These are phyloP conservation scores for Acromyrmex echinatior DNA, from an alignment of 1,140 invertebrate species.

Conservation along the genomic window DNA sequence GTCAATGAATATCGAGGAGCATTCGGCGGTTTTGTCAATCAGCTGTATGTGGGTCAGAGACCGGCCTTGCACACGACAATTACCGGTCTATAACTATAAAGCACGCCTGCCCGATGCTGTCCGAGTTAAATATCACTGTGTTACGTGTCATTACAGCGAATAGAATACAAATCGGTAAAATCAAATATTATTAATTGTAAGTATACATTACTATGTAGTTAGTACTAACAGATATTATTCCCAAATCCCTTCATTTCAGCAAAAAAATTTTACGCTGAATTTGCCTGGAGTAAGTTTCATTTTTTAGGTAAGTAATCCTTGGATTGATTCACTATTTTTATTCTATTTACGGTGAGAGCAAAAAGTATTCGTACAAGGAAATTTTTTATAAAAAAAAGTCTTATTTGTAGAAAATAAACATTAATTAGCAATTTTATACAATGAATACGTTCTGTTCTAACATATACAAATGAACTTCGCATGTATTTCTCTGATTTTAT, in stretches of 20 bases:
- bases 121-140: slow-evolving; percentile 1
- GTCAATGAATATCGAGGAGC: background rate
- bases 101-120: background rate
- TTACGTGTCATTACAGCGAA: background rate
- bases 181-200: background rate
- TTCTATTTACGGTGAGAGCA: background rate
- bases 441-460: too few species aligned
- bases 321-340: background rate
- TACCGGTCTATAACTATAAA: slow-evolving; percentile 2
- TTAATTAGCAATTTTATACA: too few species aligned
- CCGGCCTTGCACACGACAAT: slow-evolving; percentile 38
- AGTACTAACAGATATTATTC: background rate
- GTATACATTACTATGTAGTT: too few species aligned
- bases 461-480: too few species aligned
- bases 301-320: background rate
- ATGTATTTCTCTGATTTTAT: too few species aligned
- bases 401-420: too few species aligned
- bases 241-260: background rate
- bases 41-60: slow-evolving; percentile 16
- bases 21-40: background rate
- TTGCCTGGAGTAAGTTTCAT: background rate
- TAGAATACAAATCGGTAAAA: background rate
- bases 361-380: too few species aligned
- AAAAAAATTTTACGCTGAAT: background rate
- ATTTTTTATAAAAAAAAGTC: too few species aligned